Percentiles rank a stretch among this genome's conserved stretches.
Evolutionary conservation across 2,113 vertebrate species (phyloP).

Genomic region (Rostratula benghalensis): DNA sequence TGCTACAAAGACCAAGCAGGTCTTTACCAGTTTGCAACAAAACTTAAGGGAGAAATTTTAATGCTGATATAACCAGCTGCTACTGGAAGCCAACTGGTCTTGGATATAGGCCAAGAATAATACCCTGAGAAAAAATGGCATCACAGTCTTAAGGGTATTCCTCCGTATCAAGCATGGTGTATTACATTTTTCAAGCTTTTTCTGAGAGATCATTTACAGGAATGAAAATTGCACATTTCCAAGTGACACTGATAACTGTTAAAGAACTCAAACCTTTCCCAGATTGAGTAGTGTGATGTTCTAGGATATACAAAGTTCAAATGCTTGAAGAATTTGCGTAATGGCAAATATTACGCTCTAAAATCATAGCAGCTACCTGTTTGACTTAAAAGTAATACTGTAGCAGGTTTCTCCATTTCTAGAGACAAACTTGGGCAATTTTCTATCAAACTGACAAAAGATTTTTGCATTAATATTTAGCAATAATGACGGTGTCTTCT

Average conservation of each 20-base stretch:
- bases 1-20: neutral
- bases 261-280: neutral
- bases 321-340: neutral
- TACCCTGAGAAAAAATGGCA: neutral
- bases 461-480: neutral
- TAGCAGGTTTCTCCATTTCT: neutral
- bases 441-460: neutral
- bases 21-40: neutral
- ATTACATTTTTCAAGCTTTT: neutral
- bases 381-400: neutral
- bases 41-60: neutral
- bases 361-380: neutral
- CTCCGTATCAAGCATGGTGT: neutral
- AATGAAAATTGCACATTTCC: neutral
- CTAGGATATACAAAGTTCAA: neutral
- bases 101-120: neutral
- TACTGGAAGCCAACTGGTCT: neutral
- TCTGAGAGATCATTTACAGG: neutral
- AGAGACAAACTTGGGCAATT: neutral
- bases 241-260: neutral
- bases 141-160: neutral
- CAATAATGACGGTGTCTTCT: neutral
- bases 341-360: neutral
- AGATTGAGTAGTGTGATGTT: neutral
- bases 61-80: neutral